Evolutionary conservation across 2,113 vertebrate species (phyloP), one percentile per base, ranked within the genome.

Genomic region (Candoia aspera): DNA sequence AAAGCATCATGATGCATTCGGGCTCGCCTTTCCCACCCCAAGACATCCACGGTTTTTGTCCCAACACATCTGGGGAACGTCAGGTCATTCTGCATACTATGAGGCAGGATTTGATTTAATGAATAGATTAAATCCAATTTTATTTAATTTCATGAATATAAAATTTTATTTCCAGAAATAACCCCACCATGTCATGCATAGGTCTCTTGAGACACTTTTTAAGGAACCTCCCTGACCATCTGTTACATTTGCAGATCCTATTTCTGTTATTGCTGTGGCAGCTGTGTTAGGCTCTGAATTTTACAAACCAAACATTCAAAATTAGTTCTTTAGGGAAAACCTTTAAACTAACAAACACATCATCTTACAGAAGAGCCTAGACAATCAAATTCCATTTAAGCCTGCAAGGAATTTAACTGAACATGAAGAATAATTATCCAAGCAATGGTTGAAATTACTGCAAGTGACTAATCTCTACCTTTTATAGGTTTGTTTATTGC

Each of bases 221-320:
- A 91, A 95, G 37, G 92, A 94, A 91, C 94, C 94, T 92, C 90
- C 54, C 62, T 37, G 68, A n/a, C 26, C 33, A 49, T 53, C 46
- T 8, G 57, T 58, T 42, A 73, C 90, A 23, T 19, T 15, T 94
- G 54, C 37, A 90, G 93, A 91, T 10, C 91, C 87, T 93, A 37
- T 93, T 91, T n/a, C 24, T 95, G 91, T 68, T 90, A 8, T 92
- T 84, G 93, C 64, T 94, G 95, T 93, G 94, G 95, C 93, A 93
- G 95, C 86, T 93, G 93, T 92, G 93, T 93, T 95, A 96, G 93
- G 24, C 49, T 94, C 94, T 90, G 54, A 94, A 89, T 93, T 93
- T 46, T 94, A 90, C 54, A 96, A 95, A 95, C 95, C 91, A 95
- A 97, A 96, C 94, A 94, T 37, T 93, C 88, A 83, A 93, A 94